These are phyloP conservation scores for Hyppa rectilinea DNA, from an alignment of 2,888 invertebrate genomes.

Conservation along the genomic window DNA sequence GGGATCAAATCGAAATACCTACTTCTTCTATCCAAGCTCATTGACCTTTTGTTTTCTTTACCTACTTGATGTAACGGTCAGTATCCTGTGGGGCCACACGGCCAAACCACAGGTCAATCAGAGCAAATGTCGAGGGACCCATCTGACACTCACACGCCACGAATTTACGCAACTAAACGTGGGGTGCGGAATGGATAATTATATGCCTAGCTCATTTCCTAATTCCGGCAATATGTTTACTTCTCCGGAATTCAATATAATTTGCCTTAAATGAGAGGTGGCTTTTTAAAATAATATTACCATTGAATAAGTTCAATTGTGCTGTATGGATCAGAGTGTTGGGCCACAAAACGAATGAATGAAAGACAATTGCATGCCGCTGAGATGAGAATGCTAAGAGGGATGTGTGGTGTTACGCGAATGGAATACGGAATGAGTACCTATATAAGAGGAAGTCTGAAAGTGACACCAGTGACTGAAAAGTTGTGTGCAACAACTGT, in stretches of 20 bases:
- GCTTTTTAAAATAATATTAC: slow-evolving; percentile 17
- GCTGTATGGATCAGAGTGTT: too few species aligned
- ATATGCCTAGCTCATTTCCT: slow-evolving; percentile 63
- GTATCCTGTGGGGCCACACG: background rate
- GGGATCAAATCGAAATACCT: background rate
- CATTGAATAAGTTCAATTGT: background rate
- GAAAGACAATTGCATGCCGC: too few species aligned
- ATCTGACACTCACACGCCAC: slow-evolving; percentile 56
- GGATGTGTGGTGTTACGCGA: too few species aligned
- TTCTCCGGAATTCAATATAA: slow-evolving; percentile 7
- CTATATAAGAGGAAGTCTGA: too few species aligned
- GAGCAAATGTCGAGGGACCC: slow-evolving; percentile 71
- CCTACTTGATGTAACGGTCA: slow-evolving; percentile 13
- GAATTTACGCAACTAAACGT: slow-evolving; percentile 60
- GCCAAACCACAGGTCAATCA: slow-evolving; percentile 52
- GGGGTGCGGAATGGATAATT: slow-evolving; percentile 63
- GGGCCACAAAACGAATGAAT: too few species aligned
- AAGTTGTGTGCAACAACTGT: too few species aligned
- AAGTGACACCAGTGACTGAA: too few species aligned
- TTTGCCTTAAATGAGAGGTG: slow-evolving; percentile 10
- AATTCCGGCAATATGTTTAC: slow-evolving; percentile 71
- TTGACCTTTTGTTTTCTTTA: slow-evolving; percentile 16
- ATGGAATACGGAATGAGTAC: too few species aligned
- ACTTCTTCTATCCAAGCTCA: background rate
- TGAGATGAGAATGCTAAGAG: too few species aligned